Evolutionary conservation across 2,797 vertebrate genomes (phyloP).

Genomic region (Rhinophrynus dorsalis): DNA sequence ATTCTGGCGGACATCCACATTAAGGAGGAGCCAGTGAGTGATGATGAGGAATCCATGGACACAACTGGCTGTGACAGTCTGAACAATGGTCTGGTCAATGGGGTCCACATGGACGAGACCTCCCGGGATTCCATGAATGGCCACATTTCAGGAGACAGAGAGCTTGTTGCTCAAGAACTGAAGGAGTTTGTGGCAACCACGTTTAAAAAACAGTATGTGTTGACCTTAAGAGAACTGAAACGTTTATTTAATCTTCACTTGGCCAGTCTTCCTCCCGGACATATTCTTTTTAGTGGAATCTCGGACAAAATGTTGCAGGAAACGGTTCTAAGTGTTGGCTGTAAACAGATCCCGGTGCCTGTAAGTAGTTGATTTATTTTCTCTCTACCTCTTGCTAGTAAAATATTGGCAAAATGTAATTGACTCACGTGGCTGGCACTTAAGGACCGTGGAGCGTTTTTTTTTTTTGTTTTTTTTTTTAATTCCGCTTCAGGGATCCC

Average conservation of each 20-base stretch:
- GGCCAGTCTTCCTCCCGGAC: conserved; percentile 87
- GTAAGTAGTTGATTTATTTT: too few species aligned
- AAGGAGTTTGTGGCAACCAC: conserved; percentile 84
- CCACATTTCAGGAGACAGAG: conserved; percentile 60
- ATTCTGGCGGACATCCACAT: conserved; percentile 60
- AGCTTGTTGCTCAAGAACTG: conserved; percentile 74
- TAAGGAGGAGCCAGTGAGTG: conserved; percentile 81
- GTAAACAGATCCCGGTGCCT: conserved; percentile 97
- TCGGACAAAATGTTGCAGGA: conserved; percentile 95
- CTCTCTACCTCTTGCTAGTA: too few species aligned
- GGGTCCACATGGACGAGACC: conserved; percentile 66
- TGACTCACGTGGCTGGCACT: too few species aligned
- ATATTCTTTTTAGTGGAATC: conserved; percentile 81
- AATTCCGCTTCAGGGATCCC: too few species aligned
- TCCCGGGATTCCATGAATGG: conserved; percentile 73
- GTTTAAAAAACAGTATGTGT: conserved; percentile 89
- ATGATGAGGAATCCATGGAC: conserved; percentile 87
- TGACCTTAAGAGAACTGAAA: conserved; percentile 95
- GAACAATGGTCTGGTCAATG: conserved; percentile 77
- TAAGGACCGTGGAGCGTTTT: too few species aligned
- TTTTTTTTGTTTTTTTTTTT: too few species aligned
- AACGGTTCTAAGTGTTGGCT: conserved; percentile 83
- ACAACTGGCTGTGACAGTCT: conserved; percentile 60
- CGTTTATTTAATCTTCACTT: conserved; percentile 93
- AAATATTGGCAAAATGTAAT: too few species aligned